These are phyloP conservation scores for Neocrepidodera transversa DNA, from an alignment of 2,888 invertebrate genomes.

Conservation along the genomic window DNA sequence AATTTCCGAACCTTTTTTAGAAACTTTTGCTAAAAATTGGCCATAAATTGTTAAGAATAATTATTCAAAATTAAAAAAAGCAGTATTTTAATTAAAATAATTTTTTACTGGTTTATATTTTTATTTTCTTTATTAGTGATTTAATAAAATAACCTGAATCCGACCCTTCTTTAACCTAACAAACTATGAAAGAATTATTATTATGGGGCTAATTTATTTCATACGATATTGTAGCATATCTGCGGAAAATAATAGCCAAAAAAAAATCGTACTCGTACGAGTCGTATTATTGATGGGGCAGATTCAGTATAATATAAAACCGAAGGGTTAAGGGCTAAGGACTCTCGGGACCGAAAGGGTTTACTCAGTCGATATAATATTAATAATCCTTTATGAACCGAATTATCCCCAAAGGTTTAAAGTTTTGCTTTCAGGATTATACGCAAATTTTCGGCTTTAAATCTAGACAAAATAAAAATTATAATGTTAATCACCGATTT, in stretches of 20 bases:
- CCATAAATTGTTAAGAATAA: too few species aligned
- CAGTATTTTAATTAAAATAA: too few species aligned
- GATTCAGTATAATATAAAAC: neutral
- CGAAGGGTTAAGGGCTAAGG: slow-evolving; percentile 4
- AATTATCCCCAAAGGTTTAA: neutral
- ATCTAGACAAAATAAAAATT: too few species aligned
- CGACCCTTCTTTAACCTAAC: slow-evolving; percentile 14
- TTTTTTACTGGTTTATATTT: too few species aligned
- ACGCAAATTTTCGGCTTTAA: too few species aligned
- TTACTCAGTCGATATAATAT: slow-evolving; percentile 5
- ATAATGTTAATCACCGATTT: too few species aligned
- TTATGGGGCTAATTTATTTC: slow-evolving; percentile 34
- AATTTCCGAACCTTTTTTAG: too few species aligned
- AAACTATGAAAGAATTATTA: slow-evolving; percentile 37
- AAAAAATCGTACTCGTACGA: neutral
- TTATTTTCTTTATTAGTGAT: too few species aligned
- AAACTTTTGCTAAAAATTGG: too few species aligned
- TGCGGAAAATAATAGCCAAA: slow-evolving; percentile 11
- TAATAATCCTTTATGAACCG: slow-evolving; percentile 7
- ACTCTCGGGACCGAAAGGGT: neutral
- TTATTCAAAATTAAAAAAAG: too few species aligned
- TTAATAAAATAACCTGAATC: neutral
- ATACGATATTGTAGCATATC: slow-evolving; percentile 12
- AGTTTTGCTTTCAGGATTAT: too few species aligned
- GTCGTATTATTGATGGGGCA: slow-evolving; percentile 9